Conservation (phyloP, 2,888 invertebrate species). For the Dasysyrphus tricinctus region DNA sequence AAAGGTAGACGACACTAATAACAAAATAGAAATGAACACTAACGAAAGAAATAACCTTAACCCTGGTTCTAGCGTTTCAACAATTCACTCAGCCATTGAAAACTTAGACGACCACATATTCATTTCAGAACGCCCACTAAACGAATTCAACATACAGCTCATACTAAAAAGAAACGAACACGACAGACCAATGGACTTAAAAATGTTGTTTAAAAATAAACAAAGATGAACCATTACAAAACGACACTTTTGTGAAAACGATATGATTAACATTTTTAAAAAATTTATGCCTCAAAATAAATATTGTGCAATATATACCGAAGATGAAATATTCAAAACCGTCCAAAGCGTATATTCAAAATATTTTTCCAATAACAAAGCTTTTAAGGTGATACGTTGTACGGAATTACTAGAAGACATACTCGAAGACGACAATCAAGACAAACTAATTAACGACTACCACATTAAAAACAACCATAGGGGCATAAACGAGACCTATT, state of each 20-base stretch:
- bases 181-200: background rate
- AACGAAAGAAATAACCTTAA: background rate
- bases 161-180: no score
- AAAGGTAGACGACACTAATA: conserved; percentile 5
- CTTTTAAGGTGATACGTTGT: conserved; percentile 26
- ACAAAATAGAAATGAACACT: background rate
- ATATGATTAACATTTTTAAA: conserved; percentile 37
- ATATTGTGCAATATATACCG: conserved; percentile 69
- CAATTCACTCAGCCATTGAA: conserved; percentile 67
- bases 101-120: conserved; percentile 58
- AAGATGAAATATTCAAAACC: conserved; percentile 72
- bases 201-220: conserved; percentile 61
- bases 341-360: conserved; percentile 67
- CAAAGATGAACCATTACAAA: conserved; percentile 11
- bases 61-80: background rate
- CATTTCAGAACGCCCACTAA: no score
- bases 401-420: conserved; percentile 20
- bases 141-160: no score
- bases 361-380: conserved; percentile 42
- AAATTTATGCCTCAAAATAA: conserved; percentile 60
- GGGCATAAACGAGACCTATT: conserved; percentile 50
- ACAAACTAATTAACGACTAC: conserved; percentile 46
- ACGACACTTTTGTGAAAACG: conserved; percentile 32
- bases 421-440: conserved; percentile 47
- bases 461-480: conserved; percentile 47